Evolutionary conservation across 1,140 invertebrate genomes (phyloP), one percentile per base, ranked within the genome.

Genomic region (Globodera rostochiensis): DNA sequence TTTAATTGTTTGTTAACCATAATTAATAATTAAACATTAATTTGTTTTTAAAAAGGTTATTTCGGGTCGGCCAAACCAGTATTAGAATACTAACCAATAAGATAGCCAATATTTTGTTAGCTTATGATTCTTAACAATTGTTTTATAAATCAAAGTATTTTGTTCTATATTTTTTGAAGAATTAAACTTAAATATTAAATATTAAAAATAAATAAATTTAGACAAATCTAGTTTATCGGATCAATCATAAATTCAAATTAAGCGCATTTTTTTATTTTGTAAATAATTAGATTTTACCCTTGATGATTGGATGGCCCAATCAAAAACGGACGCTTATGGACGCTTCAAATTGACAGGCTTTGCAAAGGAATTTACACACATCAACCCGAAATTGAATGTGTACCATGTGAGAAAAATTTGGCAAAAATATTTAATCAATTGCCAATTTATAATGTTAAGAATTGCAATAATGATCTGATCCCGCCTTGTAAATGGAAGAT

Each of bases 221-320:
- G 25, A 36, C 25, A 36, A 36, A 36, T 36, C 25, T 36, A 36
- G 25, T 36, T 36, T 36, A 75, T 11, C 69, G 36, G 36, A 36
- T 36, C 69, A 47, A 71, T 71, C 8, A 8, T 13, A 45, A 45
- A 25, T 25, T 25, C 25, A 25, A 71, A 45, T 47, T 5, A 45
- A 71, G 11, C 8, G 8, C 36, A 71, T 71, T 45, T n/a, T 7
- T 71, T 71, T 71, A 7, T 13, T 71, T 8, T 71, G 11, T 2
- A 8, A 8, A 71, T 45, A 71, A 45, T 15, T 46, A 76, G 64
- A 79, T 46, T 64, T 46, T 80, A 49, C 49, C 66, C 8, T 25
- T 45, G 86, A 87, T 50, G 87, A 88, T 25, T 60, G 82, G n/a
- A 82, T 87, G 85, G 86, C 25, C 8, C 85, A 87, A 74, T 78